A percentile compares a stretch with the other conserved stretches of the same genome.
These are phyloP conservation scores for Caranx ignobilis DNA, from an alignment of 2,113 vertebrate genomes.

Conservation along the genomic window DNA sequence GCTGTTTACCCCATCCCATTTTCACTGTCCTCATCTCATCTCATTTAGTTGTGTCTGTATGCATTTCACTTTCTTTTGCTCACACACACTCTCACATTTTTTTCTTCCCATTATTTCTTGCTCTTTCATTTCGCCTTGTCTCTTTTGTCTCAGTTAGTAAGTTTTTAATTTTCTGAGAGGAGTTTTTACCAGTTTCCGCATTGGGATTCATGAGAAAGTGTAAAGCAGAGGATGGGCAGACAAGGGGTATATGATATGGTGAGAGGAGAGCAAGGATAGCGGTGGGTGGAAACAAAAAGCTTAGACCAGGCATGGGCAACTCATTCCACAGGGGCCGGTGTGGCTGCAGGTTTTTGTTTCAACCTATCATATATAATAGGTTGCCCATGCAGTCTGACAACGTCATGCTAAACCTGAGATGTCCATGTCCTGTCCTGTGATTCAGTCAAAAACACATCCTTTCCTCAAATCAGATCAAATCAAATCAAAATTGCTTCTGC, in stretches of 20 bases:
- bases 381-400: not conserved
- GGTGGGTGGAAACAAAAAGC: not conserved
- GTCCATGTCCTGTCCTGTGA: no score
- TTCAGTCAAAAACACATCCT: not conserved
- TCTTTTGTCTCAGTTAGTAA: not conserved
- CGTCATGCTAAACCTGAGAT: not conserved
- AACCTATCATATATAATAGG: no score
- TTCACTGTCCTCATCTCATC: conserved; percentile 18
- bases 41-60: conserved; percentile 14
- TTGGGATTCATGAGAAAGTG: conserved; percentile 1
- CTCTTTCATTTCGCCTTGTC: not conserved
- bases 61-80: not conserved
- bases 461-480: not conserved
- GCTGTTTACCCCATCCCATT: conserved; percentile 38
- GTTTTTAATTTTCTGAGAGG: conserved; percentile 11
- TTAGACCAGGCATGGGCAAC: not conserved
- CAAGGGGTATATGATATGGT: not conserved
- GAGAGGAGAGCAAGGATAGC: not conserved
- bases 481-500: not conserved
- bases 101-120: not conserved
- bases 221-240: not conserved
- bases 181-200: not conserved
- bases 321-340: no score
- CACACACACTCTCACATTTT: conserved; percentile 10
- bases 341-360: no score